Conservation (phyloP, 2,113 vertebrate species). For the Nesogale talazaci region DNA sequence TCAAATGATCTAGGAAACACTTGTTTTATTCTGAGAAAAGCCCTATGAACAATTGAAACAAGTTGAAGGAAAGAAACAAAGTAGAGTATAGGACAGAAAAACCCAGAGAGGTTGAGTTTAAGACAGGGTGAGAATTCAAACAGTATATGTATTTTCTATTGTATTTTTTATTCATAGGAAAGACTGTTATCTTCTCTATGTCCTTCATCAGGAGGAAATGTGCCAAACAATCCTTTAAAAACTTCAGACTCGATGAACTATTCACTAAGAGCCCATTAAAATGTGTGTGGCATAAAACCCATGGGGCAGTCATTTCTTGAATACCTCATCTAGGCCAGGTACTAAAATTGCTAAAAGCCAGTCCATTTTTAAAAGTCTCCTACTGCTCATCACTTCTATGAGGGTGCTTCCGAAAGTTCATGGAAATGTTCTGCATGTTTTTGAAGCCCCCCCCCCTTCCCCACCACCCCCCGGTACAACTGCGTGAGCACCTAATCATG, state of each 20-base stretch:
- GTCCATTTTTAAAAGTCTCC: background rate
- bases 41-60: slow-evolving; percentile 59
- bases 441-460: too few species aligned
- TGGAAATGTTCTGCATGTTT: too few species aligned
- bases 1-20: slow-evolving; percentile 82
- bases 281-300: background rate
- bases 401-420: too few species aligned
- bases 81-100: background rate
- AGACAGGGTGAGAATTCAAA: background rate
- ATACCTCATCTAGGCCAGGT: background rate
- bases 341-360: background rate
- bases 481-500: background rate
- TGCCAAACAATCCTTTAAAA: background rate
- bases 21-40: slow-evolving; percentile 80
- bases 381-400: background rate
- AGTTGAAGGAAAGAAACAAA: background rate
- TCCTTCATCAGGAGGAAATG: background rate
- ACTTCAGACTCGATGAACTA: background rate
- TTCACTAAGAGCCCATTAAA: background rate
- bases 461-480: background rate
- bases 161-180: slow-evolving; percentile 1
- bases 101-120: background rate
- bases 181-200: background rate
- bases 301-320: background rate
- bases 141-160: background rate